Evolutionary conservation across 2,888 invertebrate genomes (phyloP), one percentile per base, ranked within the genome.

Genomic region (Anthrax anthrax): DNA sequence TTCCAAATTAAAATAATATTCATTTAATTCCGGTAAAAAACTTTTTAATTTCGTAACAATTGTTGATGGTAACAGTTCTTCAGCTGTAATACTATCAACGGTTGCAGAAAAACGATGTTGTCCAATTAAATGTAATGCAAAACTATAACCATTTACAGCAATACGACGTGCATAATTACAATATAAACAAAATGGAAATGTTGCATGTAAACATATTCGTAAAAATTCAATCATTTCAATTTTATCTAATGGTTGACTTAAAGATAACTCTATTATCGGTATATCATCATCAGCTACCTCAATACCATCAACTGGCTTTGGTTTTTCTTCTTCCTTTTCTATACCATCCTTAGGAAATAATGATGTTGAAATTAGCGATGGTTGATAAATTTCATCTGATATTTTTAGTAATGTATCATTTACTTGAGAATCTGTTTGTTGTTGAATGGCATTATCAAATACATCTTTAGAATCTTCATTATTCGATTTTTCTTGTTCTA

Each of bases 161-260:
- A 90, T 86, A 57, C 84, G 82, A 18, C 85, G 74, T 1, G 85
- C 87, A 70, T 89, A 87, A 60, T 88, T 86, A 60, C 89, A 90
- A 63, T 86, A 90, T 47, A 87, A 76, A 62, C 90, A 90, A 50
- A 72, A 72, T 9, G 76, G 70, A 58, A 79, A 76, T 1, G 85
- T 82, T 14, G 78, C 75, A 52, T 75, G 71, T 43, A 88, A 69
- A 64, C 86, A 87, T 52, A 80, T 79, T 60, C 82, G 82, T 32
- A 88, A 61, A 50, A 88, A 71, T 50, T 80, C 74, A 56, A 81
- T 76, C 39, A 83, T 71, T 48, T 80, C 77, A 63, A 85, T 80
- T 63, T 77, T 81, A 59, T 87, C 86, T 52, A 88, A 61, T 16
- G 84, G 81, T 50, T 76, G 79, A 58, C 86, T 80, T 37, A 89